Conservation (phyloP, 2,797 vertebrate species). For the Discoglossus pictus region DNA sequence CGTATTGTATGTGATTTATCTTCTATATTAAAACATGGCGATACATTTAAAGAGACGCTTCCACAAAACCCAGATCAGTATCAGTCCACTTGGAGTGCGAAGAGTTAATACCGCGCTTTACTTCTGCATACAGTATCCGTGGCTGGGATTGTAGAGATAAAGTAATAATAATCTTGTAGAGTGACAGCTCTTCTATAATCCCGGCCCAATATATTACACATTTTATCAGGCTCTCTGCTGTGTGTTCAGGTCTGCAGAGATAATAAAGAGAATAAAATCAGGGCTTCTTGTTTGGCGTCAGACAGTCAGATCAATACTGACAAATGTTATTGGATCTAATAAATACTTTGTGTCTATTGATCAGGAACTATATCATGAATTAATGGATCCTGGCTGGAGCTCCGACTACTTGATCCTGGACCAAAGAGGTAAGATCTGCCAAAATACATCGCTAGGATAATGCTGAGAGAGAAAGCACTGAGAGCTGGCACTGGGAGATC, state of each 20-base stretch:
- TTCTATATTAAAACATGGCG: no score
- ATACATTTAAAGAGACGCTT: no score
- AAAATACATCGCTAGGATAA: slow-evolving; percentile 30
- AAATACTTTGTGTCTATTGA: slow-evolving; percentile 53
- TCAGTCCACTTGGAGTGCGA: not conserved
- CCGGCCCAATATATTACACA: slow-evolving; percentile 25
- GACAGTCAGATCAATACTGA: slow-evolving; percentile 50
- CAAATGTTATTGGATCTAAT: slow-evolving; percentile 53
- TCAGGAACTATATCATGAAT: slow-evolving; percentile 50
- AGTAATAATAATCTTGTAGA: slow-evolving; percentile 12
- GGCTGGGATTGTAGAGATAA: slow-evolving; percentile 7
- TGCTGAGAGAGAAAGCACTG: slow-evolving; percentile 22
- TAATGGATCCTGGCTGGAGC: slow-evolving; percentile 47
- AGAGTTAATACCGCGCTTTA: slow-evolving; percentile 1
- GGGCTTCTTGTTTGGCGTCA: slow-evolving; percentile 50
- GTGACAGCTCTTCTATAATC: slow-evolving; percentile 11
- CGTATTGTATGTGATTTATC: no score
- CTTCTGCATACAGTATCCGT: not conserved
- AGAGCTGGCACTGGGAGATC: not conserved
- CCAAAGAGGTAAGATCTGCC: slow-evolving; percentile 38
- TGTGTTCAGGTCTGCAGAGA: slow-evolving; percentile 39
- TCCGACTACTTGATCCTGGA: slow-evolving; percentile 24
- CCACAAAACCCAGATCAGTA: no score
- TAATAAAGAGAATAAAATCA: slow-evolving; percentile 41
- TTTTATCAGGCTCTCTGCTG: slow-evolving; percentile 33